phyloP scores from a whole-genome alignment of 2,888 invertebrate species.

The Brenthis daphne region DNA sequence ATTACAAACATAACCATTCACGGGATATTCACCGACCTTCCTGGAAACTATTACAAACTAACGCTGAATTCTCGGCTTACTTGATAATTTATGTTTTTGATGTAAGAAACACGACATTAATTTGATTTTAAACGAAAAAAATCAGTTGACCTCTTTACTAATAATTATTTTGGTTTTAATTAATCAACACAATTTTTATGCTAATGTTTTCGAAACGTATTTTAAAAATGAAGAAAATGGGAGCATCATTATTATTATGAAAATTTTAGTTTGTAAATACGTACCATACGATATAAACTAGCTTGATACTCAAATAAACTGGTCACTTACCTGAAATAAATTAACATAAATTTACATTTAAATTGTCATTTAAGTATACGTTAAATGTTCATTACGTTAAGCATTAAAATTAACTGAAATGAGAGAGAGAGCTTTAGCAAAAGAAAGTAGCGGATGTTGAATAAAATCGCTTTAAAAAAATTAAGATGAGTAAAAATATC shows the following conservation, averaged over 20 bases:
- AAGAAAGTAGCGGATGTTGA: no score
- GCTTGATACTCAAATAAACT: background rate
- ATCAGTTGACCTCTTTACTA: no score
- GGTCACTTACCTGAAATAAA: constrained; percentile 29
- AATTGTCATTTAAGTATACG: background rate
- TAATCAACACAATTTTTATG: no score
- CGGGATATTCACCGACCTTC: constrained; percentile 20
- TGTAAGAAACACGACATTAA: constrained; percentile 6
- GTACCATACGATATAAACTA: background rate
- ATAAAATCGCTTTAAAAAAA: no score
- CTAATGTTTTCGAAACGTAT: no score
- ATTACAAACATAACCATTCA: constrained; percentile 21
- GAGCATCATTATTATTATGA: no score
- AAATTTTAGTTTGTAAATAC: background rate
- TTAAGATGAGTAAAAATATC: no score
- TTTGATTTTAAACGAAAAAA: background rate
- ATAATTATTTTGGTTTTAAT: no score
- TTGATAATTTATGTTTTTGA: background rate
- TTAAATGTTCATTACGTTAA: background rate
- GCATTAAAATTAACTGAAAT: no score
- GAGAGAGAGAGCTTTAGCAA: no score
- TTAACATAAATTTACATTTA: constrained; percentile 7
- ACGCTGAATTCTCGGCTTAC: background rate
- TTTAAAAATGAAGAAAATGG: no score
- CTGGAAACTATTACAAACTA: constrained; percentile 15